A percentile compares a stretch with the other conserved stretches of the same genome.
These are phyloP conservation scores for Choloepus didactylus DNA, from an alignment of 2,797 vertebrate species.

Conservation along the genomic window DNA sequence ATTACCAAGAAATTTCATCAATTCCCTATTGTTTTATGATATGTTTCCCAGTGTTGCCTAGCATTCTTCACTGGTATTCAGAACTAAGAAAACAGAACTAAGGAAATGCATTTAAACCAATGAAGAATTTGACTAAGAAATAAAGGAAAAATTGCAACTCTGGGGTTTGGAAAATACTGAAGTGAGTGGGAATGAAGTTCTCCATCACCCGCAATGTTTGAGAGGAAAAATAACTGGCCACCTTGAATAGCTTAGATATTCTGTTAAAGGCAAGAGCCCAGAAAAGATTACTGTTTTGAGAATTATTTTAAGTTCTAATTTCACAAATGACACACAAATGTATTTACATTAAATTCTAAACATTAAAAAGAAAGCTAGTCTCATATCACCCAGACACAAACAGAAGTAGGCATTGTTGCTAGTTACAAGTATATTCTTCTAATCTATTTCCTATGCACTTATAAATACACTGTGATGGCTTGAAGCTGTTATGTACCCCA, in stretches of 20 bases:
- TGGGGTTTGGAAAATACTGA: not conserved
- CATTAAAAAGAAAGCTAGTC: conserved; percentile 31
- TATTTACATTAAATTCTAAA: conserved; percentile 58
- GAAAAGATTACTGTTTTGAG: conserved; percentile 56
- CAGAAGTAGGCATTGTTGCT: not conserved
- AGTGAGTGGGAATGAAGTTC: not conserved
- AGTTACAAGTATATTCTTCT: not conserved
- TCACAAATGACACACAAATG: conserved; percentile 36
- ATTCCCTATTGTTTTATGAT: not conserved
- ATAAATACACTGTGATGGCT: not conserved
- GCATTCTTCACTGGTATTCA: not conserved
- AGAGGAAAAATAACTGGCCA: not conserved
- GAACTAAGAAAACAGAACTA: conserved; percentile 42
- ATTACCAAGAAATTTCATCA: not conserved
- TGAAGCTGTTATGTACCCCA: too few species aligned
- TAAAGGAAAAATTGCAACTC: not conserved
- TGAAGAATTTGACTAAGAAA: conserved; percentile 50
- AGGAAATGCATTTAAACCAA: not conserved
- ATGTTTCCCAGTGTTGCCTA: not conserved
- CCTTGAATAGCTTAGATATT: conserved; percentile 34
- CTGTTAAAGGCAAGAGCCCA: conserved; percentile 37
- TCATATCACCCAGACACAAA: conserved; percentile 13
- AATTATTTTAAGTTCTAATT: conserved; percentile 54
- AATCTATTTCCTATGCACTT: conserved; percentile 6
- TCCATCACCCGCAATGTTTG: conserved; percentile 47